Base-by-base conservation (phyloP, 1,140 invertebrate genomes). In the Portunus trituberculatus region DNA sequence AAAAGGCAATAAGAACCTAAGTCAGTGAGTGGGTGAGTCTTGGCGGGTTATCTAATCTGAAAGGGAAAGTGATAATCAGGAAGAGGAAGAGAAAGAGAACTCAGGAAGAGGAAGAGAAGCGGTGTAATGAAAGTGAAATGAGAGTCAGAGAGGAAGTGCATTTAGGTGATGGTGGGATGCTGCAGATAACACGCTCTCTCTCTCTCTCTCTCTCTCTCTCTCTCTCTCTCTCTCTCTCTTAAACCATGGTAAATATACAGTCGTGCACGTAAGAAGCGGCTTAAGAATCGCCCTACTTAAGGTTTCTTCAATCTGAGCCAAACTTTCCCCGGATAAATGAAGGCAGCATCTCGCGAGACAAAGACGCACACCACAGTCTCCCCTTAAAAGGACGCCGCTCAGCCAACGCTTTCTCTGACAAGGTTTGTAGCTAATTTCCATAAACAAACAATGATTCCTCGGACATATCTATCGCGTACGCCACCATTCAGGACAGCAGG, bases 51-150 rank as follows among this genome's bases (percentile, higher is more conserved):
- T 25, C 1, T 76, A 20, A 76, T 76, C 16, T n/a, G 25, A n/a
- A 76, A 76, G 67, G 67, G 67, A 76, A 76, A 20, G 20, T 76
- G n/a, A n/a, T 7, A 25, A 76, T 20, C 67, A 76, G 67, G 67
- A 76, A 76, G 67, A n/a, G 67, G 67, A 76, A 76, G 67, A 76
- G 67, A 76, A n/a, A 76, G 67, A 76, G 6, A 76, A 76, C 67
- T 8, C 67, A 76, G 25, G 67, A 76, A 76, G 67, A 76, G 67
- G 67, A 76, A 76, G 67, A 76, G 67, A n/a, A n/a, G 67, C 20
- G 20, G 67, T 7, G 67, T 76, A 76, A 76, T 76, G 67, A n/a
- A 76, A 76, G 67, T 76, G 67, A 76, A 76, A 76, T n/a, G 20
- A 76, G 67, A n/a, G n/a, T 76, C 20, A 76, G 67, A 76, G 20